These are phyloP conservation scores for Tupaia tana DNA, from an alignment of 2,113 vertebrate genomes.

Conservation along the genomic window DNA sequence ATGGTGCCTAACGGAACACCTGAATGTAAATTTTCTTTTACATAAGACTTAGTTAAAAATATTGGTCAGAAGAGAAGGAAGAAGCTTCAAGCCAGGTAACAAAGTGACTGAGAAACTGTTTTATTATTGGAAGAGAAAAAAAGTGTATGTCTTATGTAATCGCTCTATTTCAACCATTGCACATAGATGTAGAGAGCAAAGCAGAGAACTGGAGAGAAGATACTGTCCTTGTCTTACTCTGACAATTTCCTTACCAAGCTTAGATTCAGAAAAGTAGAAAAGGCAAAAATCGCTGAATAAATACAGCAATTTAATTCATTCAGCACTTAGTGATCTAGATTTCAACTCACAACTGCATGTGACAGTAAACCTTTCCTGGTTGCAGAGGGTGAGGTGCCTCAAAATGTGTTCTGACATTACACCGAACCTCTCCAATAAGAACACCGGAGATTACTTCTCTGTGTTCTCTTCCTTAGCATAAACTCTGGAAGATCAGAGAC, in stretches of 20 bases:
- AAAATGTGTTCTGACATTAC: not conserved
- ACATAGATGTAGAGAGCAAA: conserved; percentile 31
- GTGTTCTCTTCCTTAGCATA: not conserved
- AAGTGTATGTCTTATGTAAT: conserved; percentile 49
- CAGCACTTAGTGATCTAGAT: conserved; percentile 18
- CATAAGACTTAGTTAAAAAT: conserved; percentile 69
- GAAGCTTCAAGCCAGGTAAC: conserved; percentile 48
- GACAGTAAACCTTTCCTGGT: not conserved
- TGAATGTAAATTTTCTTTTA: conserved; percentile 74
- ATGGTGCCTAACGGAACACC: conserved; percentile 72
- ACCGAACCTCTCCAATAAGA: not conserved
- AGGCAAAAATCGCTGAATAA: conserved; percentile 19
- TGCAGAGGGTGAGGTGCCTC: not conserved
- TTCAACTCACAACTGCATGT: conserved; percentile 36
- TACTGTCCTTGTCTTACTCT: not conserved
- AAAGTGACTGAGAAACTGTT: conserved; percentile 48
- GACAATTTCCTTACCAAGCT: not conserved
- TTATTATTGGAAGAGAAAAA: conserved; percentile 33
- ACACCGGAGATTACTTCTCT: not conserved
- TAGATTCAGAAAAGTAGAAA: conserved; percentile 24
- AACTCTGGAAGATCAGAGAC: not conserved
- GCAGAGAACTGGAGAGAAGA: conserved; percentile 26
- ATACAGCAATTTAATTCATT: conserved; percentile 12
- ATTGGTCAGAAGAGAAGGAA: conserved; percentile 68
- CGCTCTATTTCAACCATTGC: conserved; percentile 48